Base-by-base conservation (phyloP, 2,113 vertebrate genomes). In the Centropus bengalensis region DNA sequence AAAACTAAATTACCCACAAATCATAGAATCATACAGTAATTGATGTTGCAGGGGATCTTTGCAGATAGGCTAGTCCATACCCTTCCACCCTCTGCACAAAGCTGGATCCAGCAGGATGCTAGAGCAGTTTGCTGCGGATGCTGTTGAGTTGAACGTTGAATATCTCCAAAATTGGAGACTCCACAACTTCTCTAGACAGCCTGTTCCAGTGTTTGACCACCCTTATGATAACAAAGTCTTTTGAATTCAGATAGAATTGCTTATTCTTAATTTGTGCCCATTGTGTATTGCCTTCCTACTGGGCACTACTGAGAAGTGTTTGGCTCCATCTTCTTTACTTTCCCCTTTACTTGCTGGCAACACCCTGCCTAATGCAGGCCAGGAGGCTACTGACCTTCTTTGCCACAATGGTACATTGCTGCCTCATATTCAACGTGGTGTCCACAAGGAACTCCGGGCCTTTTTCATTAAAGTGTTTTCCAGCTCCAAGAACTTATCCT, bases 21-120 rank as follows among this genome's bases (percentile, higher is more conserved):
- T 32, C 18, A 45, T 36, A 81, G 18, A n/a, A 30, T 23, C 30
- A 13, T 36, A 11, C 12, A 76, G 20, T 49, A 32, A 5, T 7
- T 44, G 44, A 68, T 11, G 16, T 64, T 49, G 8, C n/a, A 77
- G 14, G 17, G 14, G 5, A 49, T 27, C 14, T 58, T 64, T 63
- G 23, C n/a, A 68, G n/a, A 15, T 56, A 2, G 1, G 80, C 63
- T 84, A 20, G 58, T 49, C 9, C 8, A 32, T 5, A 3, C 3
- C 2, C 5, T 5, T 67, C 7, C 7, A 49, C 16, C 9, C 5
- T 0, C 0, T 73, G 15, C n/a, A 88, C 2, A 3, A 42, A 91
- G 59, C 14, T 77, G n/a, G 26, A 58, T 67, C 42, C 54, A 36
- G 36, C 36, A 36, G 36, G 36, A 36, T 36, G 3, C 14, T 38